phyloP scores from a whole-genome alignment of 2,113 vertebrate genomes.

The Atractosteus spatula region DNA sequence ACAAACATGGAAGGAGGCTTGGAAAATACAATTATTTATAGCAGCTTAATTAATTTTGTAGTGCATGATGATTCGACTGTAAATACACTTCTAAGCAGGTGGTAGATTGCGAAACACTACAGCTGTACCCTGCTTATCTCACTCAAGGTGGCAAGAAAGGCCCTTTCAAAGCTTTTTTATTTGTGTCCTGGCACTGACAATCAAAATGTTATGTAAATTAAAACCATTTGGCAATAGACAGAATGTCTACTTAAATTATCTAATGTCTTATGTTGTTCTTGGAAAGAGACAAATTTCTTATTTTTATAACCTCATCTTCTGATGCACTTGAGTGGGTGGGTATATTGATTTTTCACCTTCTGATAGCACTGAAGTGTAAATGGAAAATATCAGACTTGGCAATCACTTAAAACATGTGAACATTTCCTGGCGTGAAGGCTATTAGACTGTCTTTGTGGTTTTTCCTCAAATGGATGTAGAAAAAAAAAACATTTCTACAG shows the following conservation, averaged over 20 bases:
- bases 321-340: conserved; percentile 79
- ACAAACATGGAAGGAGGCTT: too few relatives aligned
- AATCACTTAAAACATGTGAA: conserved; percentile 82
- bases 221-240: conserved; percentile 5
- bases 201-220: conserved; percentile 9
- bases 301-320: conserved; percentile 80
- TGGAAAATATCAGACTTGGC: conserved; percentile 82
- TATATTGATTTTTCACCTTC: conserved; percentile 84
- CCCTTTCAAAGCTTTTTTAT: neutral
- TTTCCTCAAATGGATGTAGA: conserved; percentile 75
- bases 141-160: neutral
- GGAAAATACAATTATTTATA: neutral
- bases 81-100: too few relatives aligned
- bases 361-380: conserved; percentile 82
- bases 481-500: conserved; percentile 76
- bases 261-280: conserved; percentile 12
- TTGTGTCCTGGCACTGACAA: neutral
- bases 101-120: too few relatives aligned
- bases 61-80: neutral
- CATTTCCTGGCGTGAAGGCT: conserved; percentile 77
- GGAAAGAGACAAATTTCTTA: conserved; percentile 35
- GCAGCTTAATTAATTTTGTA: neutral
- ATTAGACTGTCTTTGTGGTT: conserved; percentile 79
- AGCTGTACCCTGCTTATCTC: neutral
- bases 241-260: conserved; percentile 11